Conservation (phyloP, 2,797 vertebrate genomes). For the Bradypodion pumilum region DNA sequence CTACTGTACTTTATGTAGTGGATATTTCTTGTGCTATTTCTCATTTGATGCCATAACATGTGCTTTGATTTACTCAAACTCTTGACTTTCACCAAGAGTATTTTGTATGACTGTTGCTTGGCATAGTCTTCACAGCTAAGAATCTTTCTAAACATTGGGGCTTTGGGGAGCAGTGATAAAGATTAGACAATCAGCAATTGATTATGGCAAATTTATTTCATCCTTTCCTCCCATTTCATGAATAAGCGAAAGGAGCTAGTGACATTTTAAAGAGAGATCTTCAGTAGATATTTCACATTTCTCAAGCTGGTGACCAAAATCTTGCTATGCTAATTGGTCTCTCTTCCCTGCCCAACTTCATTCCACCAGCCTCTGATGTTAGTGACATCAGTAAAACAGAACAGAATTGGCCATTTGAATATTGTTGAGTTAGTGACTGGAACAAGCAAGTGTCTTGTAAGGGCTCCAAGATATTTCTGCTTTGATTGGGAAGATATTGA, state of each 20-base stretch:
- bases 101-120: background rate
- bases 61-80: background rate
- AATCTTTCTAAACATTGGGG: background rate
- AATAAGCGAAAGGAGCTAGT: background rate
- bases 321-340: too few relatives aligned
- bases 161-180: background rate
- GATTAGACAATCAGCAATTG: background rate
- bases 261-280: background rate
- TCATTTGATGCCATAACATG: background rate
- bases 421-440: background rate
- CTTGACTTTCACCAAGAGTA: background rate
- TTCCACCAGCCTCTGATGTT: background rate
- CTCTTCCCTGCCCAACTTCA: too few relatives aligned
- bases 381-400: background rate
- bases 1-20: background rate
- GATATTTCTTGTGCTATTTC: background rate
- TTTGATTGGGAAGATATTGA: background rate
- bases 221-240: background rate
- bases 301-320: too few relatives aligned
- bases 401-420: background rate
- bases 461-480: background rate
- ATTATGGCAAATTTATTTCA: too few relatives aligned
- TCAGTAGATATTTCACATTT: background rate
- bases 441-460: background rate
- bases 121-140: background rate